Evolutionary conservation across 2,797 vertebrate genomes (phyloP).

Genomic region (Clamator glandarius): DNA sequence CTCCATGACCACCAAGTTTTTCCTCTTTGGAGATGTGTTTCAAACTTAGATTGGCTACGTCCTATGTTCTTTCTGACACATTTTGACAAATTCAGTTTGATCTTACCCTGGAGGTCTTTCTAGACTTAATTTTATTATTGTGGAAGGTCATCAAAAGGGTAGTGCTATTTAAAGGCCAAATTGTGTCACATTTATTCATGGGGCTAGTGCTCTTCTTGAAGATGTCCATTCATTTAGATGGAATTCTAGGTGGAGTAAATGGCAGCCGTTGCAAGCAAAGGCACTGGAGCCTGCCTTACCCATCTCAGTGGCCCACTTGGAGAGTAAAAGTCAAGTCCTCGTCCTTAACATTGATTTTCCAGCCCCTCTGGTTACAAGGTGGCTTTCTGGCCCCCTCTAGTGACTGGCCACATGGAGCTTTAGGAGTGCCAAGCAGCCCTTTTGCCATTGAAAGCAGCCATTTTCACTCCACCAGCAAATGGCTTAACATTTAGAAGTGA

Average conservation of each 20-base stretch:
- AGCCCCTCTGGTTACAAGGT: not conserved
- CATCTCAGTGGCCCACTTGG: not conserved
- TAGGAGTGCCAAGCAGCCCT: not conserved
- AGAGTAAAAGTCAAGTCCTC: not conserved
- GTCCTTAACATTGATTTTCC: not conserved
- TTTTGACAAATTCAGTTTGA: constrained; percentile 64
- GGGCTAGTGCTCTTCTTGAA: not conserved
- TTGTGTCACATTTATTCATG: constrained; percentile 50
- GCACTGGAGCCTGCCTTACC: not conserved
- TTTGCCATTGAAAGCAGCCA: not conserved
- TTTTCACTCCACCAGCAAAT: not conserved
- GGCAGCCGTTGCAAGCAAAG: not conserved
- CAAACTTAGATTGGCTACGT: constrained; percentile 2
- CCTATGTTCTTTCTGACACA: constrained; percentile 14
- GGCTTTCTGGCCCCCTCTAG: constrained; percentile 51
- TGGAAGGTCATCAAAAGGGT: constrained; percentile 65
- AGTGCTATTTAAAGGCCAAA: constrained; percentile 50
- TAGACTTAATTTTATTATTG: constrained; percentile 57
- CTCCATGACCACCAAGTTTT: constrained; percentile 24
- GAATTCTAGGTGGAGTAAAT: not conserved
- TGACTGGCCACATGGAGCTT: constrained; percentile 17
- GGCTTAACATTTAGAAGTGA: not conserved
- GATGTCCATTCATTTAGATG: constrained; percentile 13
- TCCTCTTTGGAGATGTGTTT: not conserved
- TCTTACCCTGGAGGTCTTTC: constrained; percentile 58